Percentiles rank a stretch among this genome's conserved stretches.
These are phyloP conservation scores for Graptemys geographica DNA, from an alignment of 2,797 vertebrate genomes.

Conservation along the genomic window DNA sequence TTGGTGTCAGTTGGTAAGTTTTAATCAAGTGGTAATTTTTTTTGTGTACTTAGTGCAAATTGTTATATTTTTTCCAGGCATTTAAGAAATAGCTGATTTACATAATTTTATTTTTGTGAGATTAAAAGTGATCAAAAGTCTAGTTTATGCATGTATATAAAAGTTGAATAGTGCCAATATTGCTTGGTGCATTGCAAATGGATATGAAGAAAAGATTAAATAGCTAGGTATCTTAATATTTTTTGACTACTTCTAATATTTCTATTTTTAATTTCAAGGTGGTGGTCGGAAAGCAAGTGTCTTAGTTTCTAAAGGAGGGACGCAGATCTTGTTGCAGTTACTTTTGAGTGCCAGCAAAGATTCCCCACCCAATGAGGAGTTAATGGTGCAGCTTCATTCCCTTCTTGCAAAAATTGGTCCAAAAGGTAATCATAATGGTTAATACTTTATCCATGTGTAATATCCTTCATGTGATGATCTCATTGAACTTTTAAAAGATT, in stretches of 20 bases:
- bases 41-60: neutral
- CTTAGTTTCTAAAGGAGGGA: conserved; percentile 94
- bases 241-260: neutral
- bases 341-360: conserved; percentile 90
- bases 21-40: neutral
- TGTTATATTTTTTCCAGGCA: neutral
- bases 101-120: neutral
- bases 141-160: neutral
- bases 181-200: neutral
- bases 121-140: neutral
- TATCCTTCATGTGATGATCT: neutral
- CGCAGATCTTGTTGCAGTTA: conserved; percentile 92
- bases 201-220: neutral
- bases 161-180: neutral
- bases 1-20: conserved; percentile 92
- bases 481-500: neutral
- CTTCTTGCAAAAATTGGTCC: conserved; percentile 95
- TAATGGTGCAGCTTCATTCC: conserved; percentile 94
- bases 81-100: neutral
- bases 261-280: conserved; percentile 79
- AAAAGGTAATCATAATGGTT: conserved; percentile 86
- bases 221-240: neutral
- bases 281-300: conserved; percentile 89
- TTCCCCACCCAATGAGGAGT: conserved; percentile 88
- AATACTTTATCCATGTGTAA: neutral